Percentiles rank a stretch among this genome's conserved stretches.
Evolutionary conservation across 2,888 invertebrate genomes (phyloP).

Genomic region (Pherbina coryleti): DNA sequence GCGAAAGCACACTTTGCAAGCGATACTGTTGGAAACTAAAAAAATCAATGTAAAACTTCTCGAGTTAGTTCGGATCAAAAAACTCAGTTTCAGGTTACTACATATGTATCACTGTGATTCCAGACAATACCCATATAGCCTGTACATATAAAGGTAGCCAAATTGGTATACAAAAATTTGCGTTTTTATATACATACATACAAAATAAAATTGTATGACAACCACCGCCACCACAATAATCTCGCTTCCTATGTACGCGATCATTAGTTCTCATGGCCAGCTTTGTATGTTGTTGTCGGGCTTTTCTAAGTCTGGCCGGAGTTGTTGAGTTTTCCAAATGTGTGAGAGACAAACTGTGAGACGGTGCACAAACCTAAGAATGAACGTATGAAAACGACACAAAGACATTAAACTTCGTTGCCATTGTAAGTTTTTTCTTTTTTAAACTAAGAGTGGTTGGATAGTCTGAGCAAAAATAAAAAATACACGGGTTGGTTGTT

Average conservation of each 20-base stretch:
- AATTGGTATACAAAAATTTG: background rate
- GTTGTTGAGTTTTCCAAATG: conserved; percentile 14
- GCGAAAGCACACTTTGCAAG: conserved; percentile 7
- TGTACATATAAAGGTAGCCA: too few species aligned
- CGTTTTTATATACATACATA: background rate
- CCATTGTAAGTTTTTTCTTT: background rate
- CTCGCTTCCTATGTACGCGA: conserved; percentile 21
- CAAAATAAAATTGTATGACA: background rate
- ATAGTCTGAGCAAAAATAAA: background rate
- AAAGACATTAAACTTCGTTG: background rate
- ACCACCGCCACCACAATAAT: background rate
- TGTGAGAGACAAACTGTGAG: conserved; percentile 14
- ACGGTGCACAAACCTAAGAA: conserved; percentile 12
- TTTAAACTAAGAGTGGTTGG: too few species aligned
- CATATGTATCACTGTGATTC: background rate
- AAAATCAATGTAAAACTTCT: background rate
- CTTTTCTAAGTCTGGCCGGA: background rate
- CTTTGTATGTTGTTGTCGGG: background rate
- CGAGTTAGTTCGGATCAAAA: too few species aligned
- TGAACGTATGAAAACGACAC: background rate
- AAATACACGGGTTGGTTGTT: conserved; percentile 26
- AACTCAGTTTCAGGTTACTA: background rate
- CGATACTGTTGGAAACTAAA: background rate
- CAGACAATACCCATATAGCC: background rate
- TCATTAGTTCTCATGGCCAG: conserved; percentile 24